Percentiles rank a stretch among this genome's conserved stretches.
Evolutionary conservation across 2,888 invertebrate genomes (phyloP).

Genomic region (Drosophila cyrtoloma): DNA sequence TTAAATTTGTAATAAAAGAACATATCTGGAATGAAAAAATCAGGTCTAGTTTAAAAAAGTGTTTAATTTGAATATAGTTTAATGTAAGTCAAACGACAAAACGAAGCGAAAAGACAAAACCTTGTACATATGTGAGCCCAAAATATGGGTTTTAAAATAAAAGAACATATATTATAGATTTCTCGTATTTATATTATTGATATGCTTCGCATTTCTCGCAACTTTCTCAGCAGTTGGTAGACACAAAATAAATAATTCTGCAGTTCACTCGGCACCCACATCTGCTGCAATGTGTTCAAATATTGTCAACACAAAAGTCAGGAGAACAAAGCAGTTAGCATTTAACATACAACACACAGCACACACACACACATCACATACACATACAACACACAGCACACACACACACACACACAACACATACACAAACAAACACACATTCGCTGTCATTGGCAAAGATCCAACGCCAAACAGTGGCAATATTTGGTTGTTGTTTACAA

Average conservation of each 20-base stretch:
- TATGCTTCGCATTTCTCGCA: constrained; percentile 17
- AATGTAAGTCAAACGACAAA: neutral
- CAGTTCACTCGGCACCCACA: constrained; percentile 58
- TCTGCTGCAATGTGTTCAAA: constrained; percentile 60
- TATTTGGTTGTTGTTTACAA: constrained; percentile 72
- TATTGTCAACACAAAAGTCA: constrained; percentile 73
- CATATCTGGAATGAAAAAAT: neutral
- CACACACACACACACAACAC: constrained; percentile 2
- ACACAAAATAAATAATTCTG: constrained; percentile 43
- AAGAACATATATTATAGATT: neutral
- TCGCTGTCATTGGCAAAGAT: constrained; percentile 34
- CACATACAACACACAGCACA: constrained; percentile 5
- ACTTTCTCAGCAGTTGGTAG: constrained; percentile 32
- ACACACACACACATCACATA: constrained; percentile 2
- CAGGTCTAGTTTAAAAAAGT: neutral
- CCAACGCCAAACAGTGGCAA: constrained; percentile 72
- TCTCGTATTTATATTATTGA: neutral
- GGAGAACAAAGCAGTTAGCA: constrained; percentile 66
- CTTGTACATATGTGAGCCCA: neutral
- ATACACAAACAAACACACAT: neutral
- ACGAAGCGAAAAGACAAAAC: too few relatives aligned
- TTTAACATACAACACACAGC: constrained; percentile 24
- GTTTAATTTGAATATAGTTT: neutral
- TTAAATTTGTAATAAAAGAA: neutral
- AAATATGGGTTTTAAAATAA: neutral